Conservation (phyloP, 2,113 vertebrate species). For the Danionella cerebrum region DNA sequence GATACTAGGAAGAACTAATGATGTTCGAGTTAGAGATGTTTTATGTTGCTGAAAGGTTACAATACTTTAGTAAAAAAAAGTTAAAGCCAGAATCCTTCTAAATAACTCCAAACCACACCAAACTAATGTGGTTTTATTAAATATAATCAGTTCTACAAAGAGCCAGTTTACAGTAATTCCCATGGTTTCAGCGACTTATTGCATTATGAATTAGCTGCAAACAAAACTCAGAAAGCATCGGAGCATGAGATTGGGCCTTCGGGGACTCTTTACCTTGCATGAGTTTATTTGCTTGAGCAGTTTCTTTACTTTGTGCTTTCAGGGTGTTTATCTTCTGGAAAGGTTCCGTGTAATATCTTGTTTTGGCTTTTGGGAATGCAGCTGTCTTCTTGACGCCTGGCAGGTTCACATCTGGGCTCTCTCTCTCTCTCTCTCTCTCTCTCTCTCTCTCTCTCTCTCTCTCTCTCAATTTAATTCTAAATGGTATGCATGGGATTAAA, state of each 20-base stretch:
- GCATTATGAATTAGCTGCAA: not conserved
- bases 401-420: not conserved
- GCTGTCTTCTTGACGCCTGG: not conserved
- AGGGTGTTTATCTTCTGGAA: not conserved
- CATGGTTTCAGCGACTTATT: not conserved
- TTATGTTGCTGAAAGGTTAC: no score
- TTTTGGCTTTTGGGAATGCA: slow-evolving; percentile 8
- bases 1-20: no score
- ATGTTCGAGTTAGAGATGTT: no score
- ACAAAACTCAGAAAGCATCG: not conserved
- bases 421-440: slow-evolving; percentile 13
- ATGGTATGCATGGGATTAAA: no score
- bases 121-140: not conserved
- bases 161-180: not conserved
- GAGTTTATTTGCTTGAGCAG: not conserved
- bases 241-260: not conserved
- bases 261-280: not conserved
- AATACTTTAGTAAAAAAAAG: no score
- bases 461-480: slow-evolving; percentile 44
- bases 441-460: slow-evolving; percentile 1
- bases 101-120: no score
- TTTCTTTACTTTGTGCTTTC: not conserved
- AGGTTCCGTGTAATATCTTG: not conserved
- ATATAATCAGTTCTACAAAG: not conserved
- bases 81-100: no score